Percentiles rank a stretch among this genome's conserved stretches.
These are phyloP conservation scores for Rhinolophus sinicus DNA, from an alignment of 2,113 vertebrate genomes.

Conservation along the genomic window DNA sequence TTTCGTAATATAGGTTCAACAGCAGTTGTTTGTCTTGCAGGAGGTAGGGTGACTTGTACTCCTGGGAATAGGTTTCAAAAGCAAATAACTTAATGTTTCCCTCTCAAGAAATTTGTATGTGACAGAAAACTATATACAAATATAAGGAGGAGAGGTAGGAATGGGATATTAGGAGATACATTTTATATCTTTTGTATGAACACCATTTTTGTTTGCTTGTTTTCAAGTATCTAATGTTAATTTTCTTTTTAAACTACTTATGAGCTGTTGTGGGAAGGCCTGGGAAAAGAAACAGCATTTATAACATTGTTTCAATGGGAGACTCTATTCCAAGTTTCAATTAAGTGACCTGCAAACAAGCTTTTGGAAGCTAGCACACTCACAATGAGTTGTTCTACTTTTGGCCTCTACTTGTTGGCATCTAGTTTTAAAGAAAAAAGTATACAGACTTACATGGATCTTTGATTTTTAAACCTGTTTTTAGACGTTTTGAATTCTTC, in stretches of 20 bases:
- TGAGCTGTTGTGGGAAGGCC: slow-evolving; percentile 44
- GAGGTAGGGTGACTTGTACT: neutral
- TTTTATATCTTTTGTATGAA: neutral
- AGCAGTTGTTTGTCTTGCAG: neutral
- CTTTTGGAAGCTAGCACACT: slow-evolving; percentile 53
- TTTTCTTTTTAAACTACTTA: slow-evolving; percentile 54
- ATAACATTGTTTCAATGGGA: slow-evolving; percentile 71
- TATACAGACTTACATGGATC: neutral
- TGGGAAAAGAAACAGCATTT: slow-evolving; percentile 72
- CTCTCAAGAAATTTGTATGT: neutral
- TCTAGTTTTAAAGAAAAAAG: slow-evolving; percentile 68
- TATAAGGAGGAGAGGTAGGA: neutral
- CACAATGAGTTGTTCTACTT: slow-evolving; percentile 77
- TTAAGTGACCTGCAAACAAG: slow-evolving; percentile 66
- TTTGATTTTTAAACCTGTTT: slow-evolving; percentile 60
- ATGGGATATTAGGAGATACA: neutral
- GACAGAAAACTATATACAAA: neutral
- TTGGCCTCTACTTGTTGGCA: slow-evolving; percentile 66
- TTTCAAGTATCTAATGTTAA: slow-evolving; percentile 59
- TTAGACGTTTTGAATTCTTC: slow-evolving; percentile 47
- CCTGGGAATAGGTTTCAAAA: neutral
- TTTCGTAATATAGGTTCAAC: neutral
- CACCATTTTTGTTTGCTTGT: slow-evolving; percentile 41
- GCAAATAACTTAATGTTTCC: slow-evolving; percentile 14
- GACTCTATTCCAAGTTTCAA: slow-evolving; percentile 69